These are phyloP conservation scores for Holcopasites calliopsidis DNA, from an alignment of 1,140 invertebrate genomes.

Conservation along the genomic window DNA sequence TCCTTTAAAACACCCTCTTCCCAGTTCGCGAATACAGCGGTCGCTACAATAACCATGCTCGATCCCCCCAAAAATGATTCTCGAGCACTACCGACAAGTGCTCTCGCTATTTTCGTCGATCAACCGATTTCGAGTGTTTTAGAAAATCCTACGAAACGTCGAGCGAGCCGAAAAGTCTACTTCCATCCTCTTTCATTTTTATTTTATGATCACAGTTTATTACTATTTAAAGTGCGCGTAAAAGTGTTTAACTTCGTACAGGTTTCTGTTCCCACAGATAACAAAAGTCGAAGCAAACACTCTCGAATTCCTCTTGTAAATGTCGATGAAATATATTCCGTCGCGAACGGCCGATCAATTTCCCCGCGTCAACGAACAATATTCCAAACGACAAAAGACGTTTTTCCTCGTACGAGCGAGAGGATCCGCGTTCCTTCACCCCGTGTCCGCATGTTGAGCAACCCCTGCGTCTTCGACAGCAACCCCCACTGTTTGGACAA, in stretches of 20 bases:
- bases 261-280: no score
- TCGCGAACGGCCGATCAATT: constrained; percentile 2
- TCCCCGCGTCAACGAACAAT: not conserved
- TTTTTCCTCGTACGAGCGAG: not conserved
- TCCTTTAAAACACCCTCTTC: constrained; percentile 40
- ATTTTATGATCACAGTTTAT: no score
- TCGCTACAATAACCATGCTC: constrained; percentile 70
- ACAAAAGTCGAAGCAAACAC: no score
- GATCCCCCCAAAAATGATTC: constrained; percentile 55
- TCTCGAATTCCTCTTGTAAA: no score
- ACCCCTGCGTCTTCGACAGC: constrained; percentile 29
- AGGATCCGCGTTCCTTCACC: constrained; percentile 9
- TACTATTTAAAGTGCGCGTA: no score
- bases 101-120: constrained; percentile 23
- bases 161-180: not conserved
- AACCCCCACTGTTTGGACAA: constrained; percentile 66
- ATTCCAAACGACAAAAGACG: not conserved
- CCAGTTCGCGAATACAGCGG: constrained; percentile 71
- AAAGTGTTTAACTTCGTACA: no score
- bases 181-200: no score
- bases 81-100: constrained; percentile 65
- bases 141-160: constrained; percentile 11
- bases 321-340: no score
- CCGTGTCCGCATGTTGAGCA: constrained; percentile 30
- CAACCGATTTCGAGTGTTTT: not conserved